Evolutionary conservation across 2,888 invertebrate species (phyloP).

Genomic region (Pocota personata): DNA sequence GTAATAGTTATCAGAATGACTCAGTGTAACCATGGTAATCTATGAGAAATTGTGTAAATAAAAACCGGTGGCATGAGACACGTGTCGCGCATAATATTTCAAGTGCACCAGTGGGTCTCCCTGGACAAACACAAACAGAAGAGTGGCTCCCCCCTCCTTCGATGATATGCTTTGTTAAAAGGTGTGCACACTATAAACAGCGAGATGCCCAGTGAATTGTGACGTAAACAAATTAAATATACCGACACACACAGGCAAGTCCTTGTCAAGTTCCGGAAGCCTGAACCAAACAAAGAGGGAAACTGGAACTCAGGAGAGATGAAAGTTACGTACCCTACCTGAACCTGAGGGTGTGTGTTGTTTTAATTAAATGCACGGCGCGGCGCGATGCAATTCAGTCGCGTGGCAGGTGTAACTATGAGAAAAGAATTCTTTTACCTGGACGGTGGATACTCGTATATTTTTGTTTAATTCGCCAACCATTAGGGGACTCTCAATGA

Average conservation of each 20-base stretch:
- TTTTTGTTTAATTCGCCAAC: not conserved
- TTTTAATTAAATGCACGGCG: conserved; percentile 64
- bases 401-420: conserved; percentile 71
- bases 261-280: conserved; percentile 58
- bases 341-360: conserved; percentile 29
- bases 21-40: conserved; percentile 59
- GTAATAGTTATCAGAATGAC: conserved; percentile 1
- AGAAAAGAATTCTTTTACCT: conserved; percentile 9
- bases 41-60: conserved; percentile 69
- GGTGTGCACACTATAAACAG: conserved; percentile 9
- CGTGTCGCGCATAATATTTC: conserved; percentile 35
- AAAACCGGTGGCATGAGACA: conserved; percentile 60
- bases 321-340: conserved; percentile 51
- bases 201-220: conserved; percentile 61
- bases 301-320: conserved; percentile 34
- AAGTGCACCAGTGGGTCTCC: conserved; percentile 26
- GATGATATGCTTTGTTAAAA: conserved; percentile 9
- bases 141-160: conserved; percentile 44
- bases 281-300: conserved; percentile 39
- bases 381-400: conserved; percentile 53
- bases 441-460: not conserved
- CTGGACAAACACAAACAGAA: conserved; percentile 42
- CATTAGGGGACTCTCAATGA: not conserved
- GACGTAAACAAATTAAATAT: conserved; percentile 72
- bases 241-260: conserved; percentile 47